Evolutionary conservation across 2,113 vertebrate species (phyloP).

Genomic region (Erythrocercus mccallii): DNA sequence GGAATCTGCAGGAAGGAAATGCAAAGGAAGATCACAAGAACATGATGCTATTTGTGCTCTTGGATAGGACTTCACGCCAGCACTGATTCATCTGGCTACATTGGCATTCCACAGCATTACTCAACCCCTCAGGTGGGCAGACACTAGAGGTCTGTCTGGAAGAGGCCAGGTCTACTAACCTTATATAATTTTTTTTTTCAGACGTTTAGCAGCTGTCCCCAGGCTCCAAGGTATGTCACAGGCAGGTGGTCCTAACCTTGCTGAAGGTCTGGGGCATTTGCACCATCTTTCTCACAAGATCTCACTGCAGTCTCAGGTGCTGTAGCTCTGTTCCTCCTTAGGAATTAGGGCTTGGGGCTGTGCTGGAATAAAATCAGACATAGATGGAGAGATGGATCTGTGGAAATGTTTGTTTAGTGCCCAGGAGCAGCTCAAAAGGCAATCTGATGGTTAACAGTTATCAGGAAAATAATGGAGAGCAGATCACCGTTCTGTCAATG

Average conservation of each 20-base stretch:
- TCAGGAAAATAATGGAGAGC: conserved; percentile 22
- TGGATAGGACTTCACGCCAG: accelerated
- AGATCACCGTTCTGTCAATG: neutral
- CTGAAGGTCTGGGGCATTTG: neutral
- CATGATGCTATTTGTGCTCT: neutral
- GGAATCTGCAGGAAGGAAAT: neutral
- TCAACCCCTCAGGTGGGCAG: neutral
- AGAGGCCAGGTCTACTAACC: neutral
- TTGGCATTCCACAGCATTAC: neutral
- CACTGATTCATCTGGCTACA: neutral
- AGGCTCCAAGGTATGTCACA: neutral
- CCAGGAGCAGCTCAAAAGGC: conserved; percentile 26
- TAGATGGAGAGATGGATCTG: neutral
- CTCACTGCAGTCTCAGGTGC: neutral
- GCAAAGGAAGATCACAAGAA: neutral
- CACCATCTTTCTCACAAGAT: neutral
- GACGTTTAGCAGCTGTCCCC: neutral
- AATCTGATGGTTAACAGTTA: conserved; percentile 24
- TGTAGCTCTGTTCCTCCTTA: neutral
- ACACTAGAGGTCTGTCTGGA: neutral
- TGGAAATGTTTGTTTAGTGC: neutral
- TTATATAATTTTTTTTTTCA: neutral
- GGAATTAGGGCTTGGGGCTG: neutral
- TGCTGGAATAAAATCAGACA: neutral
- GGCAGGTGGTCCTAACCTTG: neutral